These are phyloP conservation scores for Philereme vetulata DNA, from an alignment of 2,888 invertebrate species.

Conservation along the genomic window DNA sequence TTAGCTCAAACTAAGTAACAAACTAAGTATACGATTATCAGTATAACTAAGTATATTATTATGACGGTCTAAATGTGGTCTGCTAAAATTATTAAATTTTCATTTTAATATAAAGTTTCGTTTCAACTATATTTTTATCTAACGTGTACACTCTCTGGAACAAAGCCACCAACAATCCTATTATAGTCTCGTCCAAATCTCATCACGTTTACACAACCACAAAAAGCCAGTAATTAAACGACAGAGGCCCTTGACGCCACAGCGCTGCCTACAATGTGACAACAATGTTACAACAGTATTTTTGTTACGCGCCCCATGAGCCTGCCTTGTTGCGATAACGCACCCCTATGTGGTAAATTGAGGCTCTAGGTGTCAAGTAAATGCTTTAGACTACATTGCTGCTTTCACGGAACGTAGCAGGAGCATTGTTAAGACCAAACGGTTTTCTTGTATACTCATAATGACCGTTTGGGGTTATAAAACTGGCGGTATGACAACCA, in stretches of 20 bases:
- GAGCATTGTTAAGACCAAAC: slow-evolving; percentile 2
- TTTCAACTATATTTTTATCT: no score
- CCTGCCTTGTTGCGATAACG: slow-evolving; percentile 70
- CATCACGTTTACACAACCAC: slow-evolving; percentile 49
- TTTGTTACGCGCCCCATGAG: slow-evolving; percentile 65
- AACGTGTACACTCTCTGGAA: background rate
- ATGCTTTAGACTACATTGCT: slow-evolving; percentile 10
- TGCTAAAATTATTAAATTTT: no score
- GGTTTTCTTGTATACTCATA: background rate
- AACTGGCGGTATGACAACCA: no score
- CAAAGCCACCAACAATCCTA: slow-evolving; percentile 34
- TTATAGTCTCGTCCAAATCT: slow-evolving; percentile 42
- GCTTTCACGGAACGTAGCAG: background rate
- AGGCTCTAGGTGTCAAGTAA: slow-evolving; percentile 22
- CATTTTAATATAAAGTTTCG: no score
- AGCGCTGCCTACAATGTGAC: slow-evolving; percentile 39
- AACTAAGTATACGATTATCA: no score
- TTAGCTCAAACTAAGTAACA: no score
- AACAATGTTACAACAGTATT: slow-evolving; percentile 69
- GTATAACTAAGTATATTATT: no score
- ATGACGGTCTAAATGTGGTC: no score
- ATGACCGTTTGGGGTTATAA: background rate
- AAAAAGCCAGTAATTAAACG: slow-evolving; percentile 77
- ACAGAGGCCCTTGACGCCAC: slow-evolving; percentile 58
- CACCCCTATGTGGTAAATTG: slow-evolving; percentile 38